Base-by-base conservation (phyloP, 2,888 invertebrate genomes). In the Metallyticus violacea region DNA sequence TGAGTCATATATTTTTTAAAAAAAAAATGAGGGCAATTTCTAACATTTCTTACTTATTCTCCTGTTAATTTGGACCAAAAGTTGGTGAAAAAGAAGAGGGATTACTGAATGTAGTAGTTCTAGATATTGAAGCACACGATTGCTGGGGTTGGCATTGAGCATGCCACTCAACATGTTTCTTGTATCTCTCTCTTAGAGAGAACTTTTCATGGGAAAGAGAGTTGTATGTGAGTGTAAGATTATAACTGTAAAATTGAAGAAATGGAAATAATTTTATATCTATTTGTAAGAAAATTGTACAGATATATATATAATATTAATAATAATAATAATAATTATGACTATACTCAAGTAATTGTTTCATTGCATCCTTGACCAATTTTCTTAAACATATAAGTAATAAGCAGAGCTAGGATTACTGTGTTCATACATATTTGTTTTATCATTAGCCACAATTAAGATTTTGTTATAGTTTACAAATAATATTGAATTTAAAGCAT, bases 271-370 rank as follows among this genome's bases (percentile, higher is more conserved):
- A 86, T 87, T 87, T 87, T 87, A 85, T 87, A 87, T 87, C 87
- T 87, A 85, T 87, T 87, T 87, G 87, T 87, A 87, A 87, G 86
- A 86, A 87, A 87, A 87, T 80, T 87, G 87, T 87, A 87, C 87
- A 87, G 86, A 87, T 78, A 85, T 86, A 86, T 86, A 86, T 80
- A 80, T 79, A 87, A n/a, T n/a, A n/a, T n/a, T 85, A 87, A 28
- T 83, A 27, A 62, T 62, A 62, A 62, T 62, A 62, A 15, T 62
- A 62, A 62, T 62, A 62, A 62, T 62, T 62, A 62, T 62, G 15
- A 62, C 40, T 62, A 62, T 62, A 62, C 40, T 62, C 40, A 62
- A 62, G 22, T 6, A 62, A 22, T 15, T 15, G 40, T 62, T 62
- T 62, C 22, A 62, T 62, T 62, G 7, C 40, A 9, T 40, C 9